Base-by-base conservation (phyloP, 2,797 vertebrate genomes). In the Parauchenoglanis punctatus region DNA sequence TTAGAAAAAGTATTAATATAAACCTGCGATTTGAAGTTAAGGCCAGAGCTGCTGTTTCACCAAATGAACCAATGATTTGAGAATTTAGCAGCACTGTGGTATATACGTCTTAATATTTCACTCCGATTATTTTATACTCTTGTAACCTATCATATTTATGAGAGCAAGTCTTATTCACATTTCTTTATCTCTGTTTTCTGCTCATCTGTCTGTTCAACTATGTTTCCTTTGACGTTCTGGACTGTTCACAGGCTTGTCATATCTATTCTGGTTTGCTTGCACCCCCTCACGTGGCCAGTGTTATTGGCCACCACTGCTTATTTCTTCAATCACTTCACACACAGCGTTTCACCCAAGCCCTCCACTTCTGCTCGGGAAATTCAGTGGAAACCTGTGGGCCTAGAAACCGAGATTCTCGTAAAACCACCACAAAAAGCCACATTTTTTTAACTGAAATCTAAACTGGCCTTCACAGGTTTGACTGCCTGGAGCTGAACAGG, bases 381-480 rank as follows among this genome's bases (percentile, higher is more conserved):
- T 93, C 91, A 92, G 73, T 68, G 54, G 80, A 84, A 83, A 85
- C 56, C 46, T 76, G 90, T 90, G 92, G 89, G 89, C 89, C 92
- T 90, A 88, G 91, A 77, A 67, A 91, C 70, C 46, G 86, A 91
- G 92, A 89, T 93, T 92, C 89, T 91, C 89, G 90, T 90, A 90
- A 87, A 85, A 49, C 49, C 49, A 49, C 40, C 56, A 31, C 88
- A 87, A 59, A 70, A 76, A 84, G n/a, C 65, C 70, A 87, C 81
- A 86, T 91, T 12, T 77, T 94, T 94, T 93, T 90, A 72, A 83
- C 87, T 92, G 93, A 93, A 95, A 93, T 87, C 89, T 85, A 93
- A 83, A 91, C 92, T 93, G 92, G 92, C 91, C 90, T 87, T 91
- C 90, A 89, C 90, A 88, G 91, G 73, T 72, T 86, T 85, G 85